phyloP scores from a whole-genome alignment of 2,113 vertebrate species.

The Embiotoca jacksoni region DNA sequence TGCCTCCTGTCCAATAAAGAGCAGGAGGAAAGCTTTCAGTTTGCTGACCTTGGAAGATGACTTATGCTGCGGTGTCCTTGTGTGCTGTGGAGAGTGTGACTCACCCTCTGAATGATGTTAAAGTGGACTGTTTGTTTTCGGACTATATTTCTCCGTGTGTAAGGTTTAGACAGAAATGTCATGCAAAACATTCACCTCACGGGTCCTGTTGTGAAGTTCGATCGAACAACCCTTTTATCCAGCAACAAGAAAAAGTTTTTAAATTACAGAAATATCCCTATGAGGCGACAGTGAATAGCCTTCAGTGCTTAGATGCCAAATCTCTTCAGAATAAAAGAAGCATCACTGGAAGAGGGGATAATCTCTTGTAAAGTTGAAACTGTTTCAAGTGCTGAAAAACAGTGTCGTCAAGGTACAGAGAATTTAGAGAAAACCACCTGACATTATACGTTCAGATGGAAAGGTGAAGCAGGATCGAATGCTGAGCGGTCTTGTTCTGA shows the following conservation, averaged over 20 bases:
- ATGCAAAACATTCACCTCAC: neutral
- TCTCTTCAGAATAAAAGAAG: constrained; percentile 24
- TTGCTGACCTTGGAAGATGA: constrained; percentile 38
- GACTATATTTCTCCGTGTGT: neutral
- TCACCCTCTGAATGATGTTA: neutral
- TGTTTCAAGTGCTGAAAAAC: constrained; percentile 15
- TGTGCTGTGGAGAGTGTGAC: constrained; percentile 10
- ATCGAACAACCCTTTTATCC: neutral
- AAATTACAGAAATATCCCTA: constrained; percentile 11
- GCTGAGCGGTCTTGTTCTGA: constrained; percentile 32
- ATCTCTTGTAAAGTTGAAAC: constrained; percentile 28
- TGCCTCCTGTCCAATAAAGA: neutral
- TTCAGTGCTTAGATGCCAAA: constrained; percentile 2
- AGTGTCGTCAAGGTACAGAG: neutral
- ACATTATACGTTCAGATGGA: neutral
- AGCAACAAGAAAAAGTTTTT: constrained; percentile 6
- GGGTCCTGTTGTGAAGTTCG: neutral
- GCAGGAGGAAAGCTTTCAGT: constrained; percentile 17
- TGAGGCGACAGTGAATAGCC: constrained; percentile 11
- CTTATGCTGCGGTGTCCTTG: constrained; percentile 3
- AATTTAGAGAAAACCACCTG: constrained; percentile 10
- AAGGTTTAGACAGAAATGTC: neutral
- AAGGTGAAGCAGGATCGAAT: constrained; percentile 20
- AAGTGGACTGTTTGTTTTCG: neutral
- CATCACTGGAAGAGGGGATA: constrained; percentile 23